Evolutionary conservation across 2,797 vertebrate genomes (phyloP), one percentile per base, ranked within the genome.

Genomic region (Acomys russatus): DNA sequence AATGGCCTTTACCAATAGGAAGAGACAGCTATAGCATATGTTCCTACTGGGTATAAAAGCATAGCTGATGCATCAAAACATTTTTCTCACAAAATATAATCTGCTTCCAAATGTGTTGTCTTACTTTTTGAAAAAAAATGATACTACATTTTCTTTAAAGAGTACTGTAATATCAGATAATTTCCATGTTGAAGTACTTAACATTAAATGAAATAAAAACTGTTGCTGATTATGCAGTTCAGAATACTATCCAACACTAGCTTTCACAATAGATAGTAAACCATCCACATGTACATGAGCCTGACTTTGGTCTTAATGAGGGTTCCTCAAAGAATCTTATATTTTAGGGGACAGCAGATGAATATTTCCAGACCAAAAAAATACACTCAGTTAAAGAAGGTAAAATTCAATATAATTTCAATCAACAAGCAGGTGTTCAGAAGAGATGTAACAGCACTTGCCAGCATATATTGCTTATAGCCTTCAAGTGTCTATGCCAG

Each of bases 401-500:
- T 51, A 51, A 88, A 63, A 80, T 64, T 61, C 23, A 38, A 30
- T 61, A 80, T 78, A 79, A 79, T 71, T 92, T 77, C 59, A 96
- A 71, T 80, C 71, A 90, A 25, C 56, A 38, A 25, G 59, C 18
- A 73, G 17, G 18, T 78, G 14, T 66, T 80, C 79, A 23, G 14
- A 80, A 91, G 4, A 76, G 4, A 91, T 66, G 78, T 63, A 44
- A 54, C 2, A 79, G 83, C 33, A 17, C 54, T 73, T 91, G 74
- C 70, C 8, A 74, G 54, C 54, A 9, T 35, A 28, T 1, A 76
- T 59, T 70, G 59, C 35, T 64, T 66, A 68, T 28, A 88, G n/a
- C 12, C 30, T 56, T 25, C 33, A 51, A 38, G 17, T 23, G 82
- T 15, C 30, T 17, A 10, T 22, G 51, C 38, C 76, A 80, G 33